phyloP scores from a whole-genome alignment of 2,888 invertebrate species.

The Eilema depressum region DNA sequence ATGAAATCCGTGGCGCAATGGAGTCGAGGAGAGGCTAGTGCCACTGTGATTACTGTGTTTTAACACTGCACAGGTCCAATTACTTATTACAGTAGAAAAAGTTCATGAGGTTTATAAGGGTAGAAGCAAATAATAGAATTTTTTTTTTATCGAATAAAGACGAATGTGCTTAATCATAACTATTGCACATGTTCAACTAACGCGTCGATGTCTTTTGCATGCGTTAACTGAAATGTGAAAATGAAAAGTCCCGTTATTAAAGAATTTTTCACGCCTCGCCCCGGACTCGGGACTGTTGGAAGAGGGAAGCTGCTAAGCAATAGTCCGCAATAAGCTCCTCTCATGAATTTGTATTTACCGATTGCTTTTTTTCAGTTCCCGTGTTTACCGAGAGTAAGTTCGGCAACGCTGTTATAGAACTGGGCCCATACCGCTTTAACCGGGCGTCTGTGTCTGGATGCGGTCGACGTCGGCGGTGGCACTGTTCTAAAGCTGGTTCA shows the following conservation, averaged over 20 bases:
- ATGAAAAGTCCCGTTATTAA: no score
- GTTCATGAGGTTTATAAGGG: no score
- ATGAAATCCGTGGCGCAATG: no score
- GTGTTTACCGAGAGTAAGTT: constrained; percentile 27
- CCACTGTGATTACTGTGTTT: no score
- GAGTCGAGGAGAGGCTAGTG: no score
- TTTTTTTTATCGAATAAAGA: not conserved
- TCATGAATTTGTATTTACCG: not conserved
- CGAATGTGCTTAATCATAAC: not conserved
- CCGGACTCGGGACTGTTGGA: no score
- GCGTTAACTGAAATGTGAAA: not conserved
- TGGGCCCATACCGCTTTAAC: constrained; percentile 64
- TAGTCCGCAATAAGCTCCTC: not conserved
- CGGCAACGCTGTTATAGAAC: constrained; percentile 53
- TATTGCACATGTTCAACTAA: not conserved
- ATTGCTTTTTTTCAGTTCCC: constrained; percentile 19
- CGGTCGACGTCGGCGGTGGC: constrained; percentile 51
- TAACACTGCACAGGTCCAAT: no score
- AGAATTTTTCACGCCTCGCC: no score
- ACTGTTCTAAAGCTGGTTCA: constrained; percentile 35
- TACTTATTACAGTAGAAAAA: no score
- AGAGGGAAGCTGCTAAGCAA: no score
- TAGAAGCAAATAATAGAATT: no score
- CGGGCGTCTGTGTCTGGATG: constrained; percentile 33
- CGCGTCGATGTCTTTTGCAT: not conserved